Conservation (phyloP, 2,888 invertebrate species). For the Nymphalis urticae region DNA sequence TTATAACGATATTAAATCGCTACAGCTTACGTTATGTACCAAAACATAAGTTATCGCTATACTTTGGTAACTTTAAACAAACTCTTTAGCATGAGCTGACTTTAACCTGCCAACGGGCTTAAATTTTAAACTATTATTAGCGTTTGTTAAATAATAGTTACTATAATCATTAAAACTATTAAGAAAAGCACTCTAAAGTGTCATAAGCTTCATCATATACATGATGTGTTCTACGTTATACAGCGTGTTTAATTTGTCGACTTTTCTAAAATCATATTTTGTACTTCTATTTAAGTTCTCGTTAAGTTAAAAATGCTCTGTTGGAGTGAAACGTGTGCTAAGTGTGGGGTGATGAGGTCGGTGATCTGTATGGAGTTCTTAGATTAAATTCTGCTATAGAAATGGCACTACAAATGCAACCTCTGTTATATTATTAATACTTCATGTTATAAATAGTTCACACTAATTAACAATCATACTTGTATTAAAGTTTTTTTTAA, state of each 20-base stretch:
- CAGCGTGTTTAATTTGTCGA: not conserved
- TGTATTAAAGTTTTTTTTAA: too few species aligned
- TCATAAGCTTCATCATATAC: constrained; percentile 11
- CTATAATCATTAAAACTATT: constrained; percentile 31
- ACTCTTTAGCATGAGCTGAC: constrained; percentile 58
- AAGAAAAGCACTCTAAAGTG: constrained; percentile 27
- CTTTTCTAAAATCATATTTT: not conserved
- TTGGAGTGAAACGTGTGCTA: not conserved
- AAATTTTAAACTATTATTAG: constrained; percentile 34
- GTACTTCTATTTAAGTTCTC: too few species aligned
- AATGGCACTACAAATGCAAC: too few species aligned
- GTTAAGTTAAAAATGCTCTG: too few species aligned
- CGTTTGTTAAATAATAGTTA: constrained; percentile 31
- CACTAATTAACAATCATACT: too few species aligned
- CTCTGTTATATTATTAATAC: too few species aligned
- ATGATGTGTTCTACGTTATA: not conserved
- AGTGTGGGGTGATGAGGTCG: not conserved
- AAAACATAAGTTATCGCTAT: constrained; percentile 58
- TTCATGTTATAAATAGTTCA: too few species aligned
- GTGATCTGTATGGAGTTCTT: not conserved
- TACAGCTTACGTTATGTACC: constrained; percentile 42
- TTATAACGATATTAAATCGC: constrained; percentile 9
- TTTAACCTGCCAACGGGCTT: constrained; percentile 48
- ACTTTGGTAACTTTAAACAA: constrained; percentile 60
- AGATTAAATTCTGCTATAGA: not conserved